Evolutionary conservation across 2,797 vertebrate species (phyloP).

Genomic region (Schizopygopsis pylzovi): DNA sequence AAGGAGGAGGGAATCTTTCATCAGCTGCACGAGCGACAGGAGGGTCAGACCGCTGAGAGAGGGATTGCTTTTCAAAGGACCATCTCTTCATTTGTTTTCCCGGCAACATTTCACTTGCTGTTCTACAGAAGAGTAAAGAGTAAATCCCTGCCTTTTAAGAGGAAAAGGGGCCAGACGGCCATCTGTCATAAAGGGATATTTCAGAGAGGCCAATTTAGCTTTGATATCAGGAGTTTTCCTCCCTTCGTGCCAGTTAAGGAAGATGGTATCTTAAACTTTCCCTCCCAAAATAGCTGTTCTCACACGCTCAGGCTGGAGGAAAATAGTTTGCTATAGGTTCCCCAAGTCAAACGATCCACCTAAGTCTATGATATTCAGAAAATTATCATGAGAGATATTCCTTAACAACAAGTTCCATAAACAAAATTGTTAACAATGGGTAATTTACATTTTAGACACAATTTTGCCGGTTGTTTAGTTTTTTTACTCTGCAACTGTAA

Average conservation of each 20-base stretch:
- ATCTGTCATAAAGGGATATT: constrained; percentile 71
- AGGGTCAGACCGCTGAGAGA: constrained; percentile 56
- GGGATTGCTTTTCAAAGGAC: constrained; percentile 76
- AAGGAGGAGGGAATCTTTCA: constrained; percentile 73
- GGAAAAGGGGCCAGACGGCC: constrained; percentile 62
- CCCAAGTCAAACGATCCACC: not conserved
- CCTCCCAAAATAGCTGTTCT: constrained; percentile 24
- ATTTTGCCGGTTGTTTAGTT: not conserved
- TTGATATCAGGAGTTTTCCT: constrained; percentile 49
- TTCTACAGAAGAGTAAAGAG: constrained; percentile 62
- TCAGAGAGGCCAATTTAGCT: constrained; percentile 60
- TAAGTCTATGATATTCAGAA: not conserved
- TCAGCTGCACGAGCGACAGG: constrained; percentile 73
- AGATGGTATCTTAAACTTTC: constrained; percentile 68
- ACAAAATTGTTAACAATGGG: not conserved
- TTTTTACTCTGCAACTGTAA: not conserved
- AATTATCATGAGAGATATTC: not conserved
- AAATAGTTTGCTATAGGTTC: too few species aligned
- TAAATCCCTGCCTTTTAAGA: constrained; percentile 28
- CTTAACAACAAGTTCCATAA: not conserved
- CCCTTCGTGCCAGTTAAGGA: constrained; percentile 65
- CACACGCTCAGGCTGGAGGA: not conserved
- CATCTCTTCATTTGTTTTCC: constrained; percentile 79
- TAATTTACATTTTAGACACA: not conserved
- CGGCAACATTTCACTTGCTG: constrained; percentile 69